These are phyloP conservation scores for Diplodus puntazzo DNA, from an alignment of 2,797 vertebrate species.

Conservation along the genomic window DNA sequence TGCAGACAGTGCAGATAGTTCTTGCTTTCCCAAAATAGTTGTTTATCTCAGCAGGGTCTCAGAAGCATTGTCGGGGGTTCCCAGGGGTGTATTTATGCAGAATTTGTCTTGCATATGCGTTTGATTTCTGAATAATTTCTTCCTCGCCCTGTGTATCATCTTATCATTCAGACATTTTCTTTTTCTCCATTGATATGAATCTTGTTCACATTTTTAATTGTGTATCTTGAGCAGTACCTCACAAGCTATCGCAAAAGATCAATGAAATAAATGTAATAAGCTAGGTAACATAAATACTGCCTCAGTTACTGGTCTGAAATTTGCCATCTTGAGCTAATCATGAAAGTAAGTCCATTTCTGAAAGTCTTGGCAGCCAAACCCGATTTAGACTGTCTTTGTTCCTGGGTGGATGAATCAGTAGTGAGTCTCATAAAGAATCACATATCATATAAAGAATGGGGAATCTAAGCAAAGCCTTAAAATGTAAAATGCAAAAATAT, in stretches of 20 bases:
- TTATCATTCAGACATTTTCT: no score
- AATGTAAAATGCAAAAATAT: not conserved
- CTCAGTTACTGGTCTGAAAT: not conserved
- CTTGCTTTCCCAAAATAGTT: not conserved
- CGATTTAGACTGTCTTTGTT: not conserved
- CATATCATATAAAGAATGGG: not conserved
- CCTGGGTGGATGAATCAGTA: not conserved
- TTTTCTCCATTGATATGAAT: not conserved
- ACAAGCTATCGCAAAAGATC: not conserved
- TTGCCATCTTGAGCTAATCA: not conserved
- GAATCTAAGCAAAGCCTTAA: not conserved
- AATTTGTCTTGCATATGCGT: not conserved
- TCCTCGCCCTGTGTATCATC: not conserved
- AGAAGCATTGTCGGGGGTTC: conserved; percentile 4
- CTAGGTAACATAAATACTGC: not conserved
- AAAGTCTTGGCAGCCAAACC: not conserved
- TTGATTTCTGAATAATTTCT: not conserved
- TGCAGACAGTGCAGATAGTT: conserved; percentile 6
- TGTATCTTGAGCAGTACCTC: not conserved
- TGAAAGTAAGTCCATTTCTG: not conserved
- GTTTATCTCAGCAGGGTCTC: conserved; percentile 23
- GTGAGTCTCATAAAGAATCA: not conserved
- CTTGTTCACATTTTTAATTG: not conserved
- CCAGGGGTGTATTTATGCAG: not conserved
- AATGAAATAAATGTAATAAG: not conserved